Evolutionary conservation across 2,113 vertebrate genomes (phyloP), one percentile per base, ranked within the genome.

Genomic region (Lepidothrix coronata): DNA sequence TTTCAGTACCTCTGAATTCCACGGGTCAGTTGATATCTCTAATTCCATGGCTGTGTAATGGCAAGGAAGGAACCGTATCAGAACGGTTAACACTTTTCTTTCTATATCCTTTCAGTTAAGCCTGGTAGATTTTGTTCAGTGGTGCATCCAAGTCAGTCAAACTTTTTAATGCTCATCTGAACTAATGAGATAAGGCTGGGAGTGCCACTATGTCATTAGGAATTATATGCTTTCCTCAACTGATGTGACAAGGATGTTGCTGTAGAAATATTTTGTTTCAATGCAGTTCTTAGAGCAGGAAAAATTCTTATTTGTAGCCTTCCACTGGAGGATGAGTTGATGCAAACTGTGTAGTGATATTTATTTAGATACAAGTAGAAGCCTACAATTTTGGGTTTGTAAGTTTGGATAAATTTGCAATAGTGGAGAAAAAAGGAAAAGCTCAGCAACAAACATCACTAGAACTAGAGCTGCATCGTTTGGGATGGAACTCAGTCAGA

Each of bases 11-110:
- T 28, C 30, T 66, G 33, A 10, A 63, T 46, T 68, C 35, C 20
- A 6, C 1, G 2, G 28, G 10, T 65, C 49, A 51, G 20, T 23
- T n/a, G 24, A 2, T 20, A 14, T 0, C 11, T 46, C 6, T 35
- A 76, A 59, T 87, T 72, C 44, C 31, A 8, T 25, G 61, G 22
- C 35, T 86, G 10, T 61, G 44, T 65, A n/a, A 25, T 7, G 48
- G 58, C 39, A 59, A n/a, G 55, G 41, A 74, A 23, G 21, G 35
- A 77, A 37, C 25, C 2, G 15, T 6, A 8, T n/a, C 25, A 61
- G 37, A 59, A 12, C 14, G 54, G 33, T 33, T 35, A 72, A 5
- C 1, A 2, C 24, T 59, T 30, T 7, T 62, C 12, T 85, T 73
- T 14, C 23, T 70, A 0, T 25, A 9, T 35, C 3, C 24, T 46